These are phyloP conservation scores for Achroia grisella DNA, from an alignment of 1,140 invertebrate genomes.

Conservation along the genomic window DNA sequence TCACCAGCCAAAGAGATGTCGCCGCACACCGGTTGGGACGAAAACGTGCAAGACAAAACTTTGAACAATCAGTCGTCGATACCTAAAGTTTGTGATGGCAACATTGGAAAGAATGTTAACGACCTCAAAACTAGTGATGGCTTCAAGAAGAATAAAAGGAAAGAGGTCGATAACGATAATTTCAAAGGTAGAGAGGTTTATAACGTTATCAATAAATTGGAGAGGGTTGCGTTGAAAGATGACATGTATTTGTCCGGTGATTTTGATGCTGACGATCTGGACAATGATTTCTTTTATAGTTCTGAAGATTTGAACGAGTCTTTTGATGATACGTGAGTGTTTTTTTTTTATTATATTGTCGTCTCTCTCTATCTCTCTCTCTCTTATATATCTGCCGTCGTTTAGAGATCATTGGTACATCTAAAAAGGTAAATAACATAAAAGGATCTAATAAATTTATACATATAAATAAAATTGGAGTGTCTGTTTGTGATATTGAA, in stretches of 20 bases:
- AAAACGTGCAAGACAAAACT: neutral
- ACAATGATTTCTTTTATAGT: slow-evolving; percentile 50
- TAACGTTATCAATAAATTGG: slow-evolving; percentile 54
- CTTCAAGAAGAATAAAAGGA: slow-evolving; percentile 10
- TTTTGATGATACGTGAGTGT: slow-evolving; percentile 32
- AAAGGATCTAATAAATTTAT: too few relatives aligned
- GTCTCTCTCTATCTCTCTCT: too few relatives aligned
- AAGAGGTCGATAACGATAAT: slow-evolving; percentile 14
- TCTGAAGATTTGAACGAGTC: slow-evolving; percentile 46
- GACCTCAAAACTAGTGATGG: slow-evolving; percentile 29
- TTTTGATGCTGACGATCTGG: slow-evolving; percentile 40
- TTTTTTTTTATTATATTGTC: neutral
- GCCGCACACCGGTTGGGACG: slow-evolving; percentile 10
- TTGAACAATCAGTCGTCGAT: slow-evolving; percentile 46
- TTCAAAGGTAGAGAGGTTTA: slow-evolving; percentile 19
- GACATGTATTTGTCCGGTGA: slow-evolving; percentile 47
- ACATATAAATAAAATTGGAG: too few relatives aligned
- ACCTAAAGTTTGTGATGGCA: slow-evolving; percentile 29
- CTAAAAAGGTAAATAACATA: too few relatives aligned
- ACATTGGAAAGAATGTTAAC: slow-evolving; percentile 58
- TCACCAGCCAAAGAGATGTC: slow-evolving; percentile 37
- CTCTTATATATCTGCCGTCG: too few relatives aligned
- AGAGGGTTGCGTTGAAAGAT: slow-evolving; percentile 49
- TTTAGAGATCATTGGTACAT: too few relatives aligned
- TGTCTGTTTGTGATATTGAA: too few relatives aligned